phyloP scores from a whole-genome alignment of 2,888 invertebrate species.

The Amphipyra tragopoginis region DNA sequence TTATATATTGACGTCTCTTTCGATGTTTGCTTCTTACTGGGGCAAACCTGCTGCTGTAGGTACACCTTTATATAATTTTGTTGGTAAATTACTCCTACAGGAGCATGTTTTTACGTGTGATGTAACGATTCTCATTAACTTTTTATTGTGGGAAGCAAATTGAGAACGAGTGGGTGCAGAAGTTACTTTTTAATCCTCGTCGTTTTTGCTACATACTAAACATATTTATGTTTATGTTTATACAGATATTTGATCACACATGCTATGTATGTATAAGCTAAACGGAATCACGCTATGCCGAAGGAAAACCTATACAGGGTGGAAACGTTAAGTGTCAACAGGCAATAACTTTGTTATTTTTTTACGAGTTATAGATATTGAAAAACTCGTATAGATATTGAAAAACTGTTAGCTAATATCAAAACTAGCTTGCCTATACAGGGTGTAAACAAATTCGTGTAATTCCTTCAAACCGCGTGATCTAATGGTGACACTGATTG shows the following conservation, averaged over 20 bases:
- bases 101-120: constrained; percentile 61
- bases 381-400: too few relatives aligned
- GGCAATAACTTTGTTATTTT: too few relatives aligned
- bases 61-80: constrained; percentile 63
- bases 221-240: background rate
- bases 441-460: too few relatives aligned
- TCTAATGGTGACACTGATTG: too few relatives aligned
- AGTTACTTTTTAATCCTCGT: constrained; percentile 37
- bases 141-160: constrained; percentile 45
- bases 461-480: too few relatives aligned
- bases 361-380: too few relatives aligned
- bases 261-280: too few relatives aligned
- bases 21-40: constrained; percentile 62
- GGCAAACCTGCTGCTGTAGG: constrained; percentile 23
- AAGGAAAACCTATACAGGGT: background rate
- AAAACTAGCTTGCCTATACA: too few relatives aligned
- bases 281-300: too few relatives aligned
- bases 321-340: too few relatives aligned
- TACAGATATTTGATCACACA: constrained; percentile 15
- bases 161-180: constrained; percentile 17
- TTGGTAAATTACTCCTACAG: constrained; percentile 57
- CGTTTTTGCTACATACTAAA: constrained; percentile 13
- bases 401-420: too few relatives aligned
- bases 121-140: constrained; percentile 56
- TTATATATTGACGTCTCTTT: constrained; percentile 45